Percentiles rank a stretch among this genome's conserved stretches.
Conservation (phyloP, 2,888 invertebrate genomes). For the Chrysolina oricalcia region DNA sequence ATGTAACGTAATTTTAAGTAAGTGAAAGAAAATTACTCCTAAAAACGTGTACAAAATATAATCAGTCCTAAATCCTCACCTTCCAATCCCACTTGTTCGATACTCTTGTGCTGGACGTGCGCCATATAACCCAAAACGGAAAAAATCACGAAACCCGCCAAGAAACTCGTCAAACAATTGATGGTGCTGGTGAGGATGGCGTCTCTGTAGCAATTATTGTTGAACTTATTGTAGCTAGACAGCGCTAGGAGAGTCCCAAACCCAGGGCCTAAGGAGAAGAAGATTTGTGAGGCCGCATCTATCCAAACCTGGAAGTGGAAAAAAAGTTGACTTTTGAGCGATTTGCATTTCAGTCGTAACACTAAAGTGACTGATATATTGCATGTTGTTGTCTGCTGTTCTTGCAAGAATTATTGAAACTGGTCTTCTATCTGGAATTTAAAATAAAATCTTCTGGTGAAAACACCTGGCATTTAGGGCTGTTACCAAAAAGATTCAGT, state of each 20-base stretch:
- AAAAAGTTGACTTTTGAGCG: not conserved
- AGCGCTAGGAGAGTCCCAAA: constrained; percentile 92
- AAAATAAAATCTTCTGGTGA: too few relatives aligned
- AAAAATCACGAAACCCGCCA: constrained; percentile 95
- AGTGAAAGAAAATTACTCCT: too few relatives aligned
- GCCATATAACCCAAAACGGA: constrained; percentile 97
- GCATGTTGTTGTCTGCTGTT: too few relatives aligned
- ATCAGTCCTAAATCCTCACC: constrained; percentile 50
- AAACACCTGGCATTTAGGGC: too few relatives aligned
- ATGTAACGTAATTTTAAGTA: not conserved
- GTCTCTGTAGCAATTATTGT: constrained; percentile 92
- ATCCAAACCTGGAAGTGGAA: constrained; percentile 81
- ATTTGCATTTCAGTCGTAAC: too few relatives aligned
- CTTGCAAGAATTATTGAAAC: too few relatives aligned
- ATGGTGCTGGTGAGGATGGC: constrained; percentile 92
- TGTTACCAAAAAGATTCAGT: too few relatives aligned
- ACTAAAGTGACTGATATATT: too few relatives aligned
- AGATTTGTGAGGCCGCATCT: constrained; percentile 94
- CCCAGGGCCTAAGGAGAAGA: constrained; percentile 94
- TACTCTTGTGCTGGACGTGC: constrained; percentile 87
- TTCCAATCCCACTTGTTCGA: constrained; percentile 90
- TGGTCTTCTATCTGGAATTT: too few relatives aligned
- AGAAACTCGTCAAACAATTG: constrained; percentile 93
- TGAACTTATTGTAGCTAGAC: constrained; percentile 95
- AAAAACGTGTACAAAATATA: too few relatives aligned